Evolutionary conservation across 2,113 vertebrate genomes (phyloP).

Genomic region (Indri indri): DNA sequence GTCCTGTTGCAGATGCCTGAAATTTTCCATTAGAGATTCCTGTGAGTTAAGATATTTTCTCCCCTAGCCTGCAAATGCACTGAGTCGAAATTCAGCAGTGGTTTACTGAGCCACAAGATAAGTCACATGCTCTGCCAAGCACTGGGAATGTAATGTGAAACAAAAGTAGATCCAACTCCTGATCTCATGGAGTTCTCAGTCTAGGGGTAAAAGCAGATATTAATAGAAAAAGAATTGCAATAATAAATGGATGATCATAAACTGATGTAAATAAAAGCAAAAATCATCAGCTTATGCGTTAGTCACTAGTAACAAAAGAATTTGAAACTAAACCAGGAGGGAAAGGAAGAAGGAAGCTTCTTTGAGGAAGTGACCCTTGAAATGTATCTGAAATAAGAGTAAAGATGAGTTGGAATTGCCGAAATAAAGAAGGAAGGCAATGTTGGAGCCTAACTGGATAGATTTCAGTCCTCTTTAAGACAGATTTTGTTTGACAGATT

Average conservation of each 20-base stretch:
- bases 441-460: not conserved
- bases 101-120: not conserved
- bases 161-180: not conserved
- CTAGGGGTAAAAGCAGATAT: not conserved
- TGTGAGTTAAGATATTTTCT: not conserved
- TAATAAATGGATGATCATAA: not conserved
- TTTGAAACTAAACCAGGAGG: not conserved
- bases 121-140: not conserved
- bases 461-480: not conserved
- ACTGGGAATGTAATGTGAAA: not conserved
- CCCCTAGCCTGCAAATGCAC: not conserved
- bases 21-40: not conserved
- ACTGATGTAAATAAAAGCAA: not conserved
- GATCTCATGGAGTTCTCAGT: not conserved
- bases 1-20: not conserved
- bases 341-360: not conserved
- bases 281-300: too few species aligned
- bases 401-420: not conserved
- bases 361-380: not conserved
- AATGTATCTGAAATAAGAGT: not conserved
- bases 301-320: not conserved
- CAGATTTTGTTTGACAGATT: not conserved
- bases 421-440: not conserved
- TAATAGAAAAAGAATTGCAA: not conserved
- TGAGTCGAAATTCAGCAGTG: not conserved